Base-by-base conservation (phyloP, 1,140 invertebrate genomes). In the Macrostomum lignano region DNA sequence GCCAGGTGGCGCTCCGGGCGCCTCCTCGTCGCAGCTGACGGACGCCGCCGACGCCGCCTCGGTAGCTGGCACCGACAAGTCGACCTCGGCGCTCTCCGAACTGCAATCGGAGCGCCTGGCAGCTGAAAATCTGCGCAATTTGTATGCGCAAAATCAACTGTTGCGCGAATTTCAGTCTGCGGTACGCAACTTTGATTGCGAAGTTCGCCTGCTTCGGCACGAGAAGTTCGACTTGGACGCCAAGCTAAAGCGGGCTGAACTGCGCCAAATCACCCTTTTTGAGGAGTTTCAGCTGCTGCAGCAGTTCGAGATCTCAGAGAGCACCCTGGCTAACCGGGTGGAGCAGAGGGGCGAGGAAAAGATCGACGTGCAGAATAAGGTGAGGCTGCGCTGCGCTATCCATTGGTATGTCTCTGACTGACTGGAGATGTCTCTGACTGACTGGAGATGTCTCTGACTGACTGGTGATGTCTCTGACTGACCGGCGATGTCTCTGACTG, bases 261-360 rank as follows among this genome's bases (percentile, higher is more conserved):
- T 58, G 5, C 48, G 66, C 48, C 49, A 74, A 34, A 61, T 73
- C n/a, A 70, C 69, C 10, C 46, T 75, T 7, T 70, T 74, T 52
- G 69, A 74, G 49, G 73, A 78, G 52, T 58, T 76, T 39, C 62
- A 70, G 9, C 66, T 77, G 26, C 47, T 78, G 1, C 70, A 68
- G 43, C 65, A 72, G 20, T 75, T 67, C 45, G 72, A 77, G 48
- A 61, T 64, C 29, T 60, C 64, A 29, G 73, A 79, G 51, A 65
- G 69, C 37, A 43, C 59, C 19, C 51, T 76, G 10, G 61, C 62
- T 9, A 57, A 62, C 17, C 66, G 64, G 45, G 65, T 72, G 10
- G 44, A 64, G 47, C 47, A 46, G 35, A 66, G 69, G 58, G 44
- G 64, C 31, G 50, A 65, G 46, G 57, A 69, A 49, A 64, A 67